A percentile compares a stretch with the other conserved stretches of the same genome.
These are phyloP conservation scores for Uloborus diversus DNA, from an alignment of 1,140 invertebrate species.

Conservation along the genomic window DNA sequence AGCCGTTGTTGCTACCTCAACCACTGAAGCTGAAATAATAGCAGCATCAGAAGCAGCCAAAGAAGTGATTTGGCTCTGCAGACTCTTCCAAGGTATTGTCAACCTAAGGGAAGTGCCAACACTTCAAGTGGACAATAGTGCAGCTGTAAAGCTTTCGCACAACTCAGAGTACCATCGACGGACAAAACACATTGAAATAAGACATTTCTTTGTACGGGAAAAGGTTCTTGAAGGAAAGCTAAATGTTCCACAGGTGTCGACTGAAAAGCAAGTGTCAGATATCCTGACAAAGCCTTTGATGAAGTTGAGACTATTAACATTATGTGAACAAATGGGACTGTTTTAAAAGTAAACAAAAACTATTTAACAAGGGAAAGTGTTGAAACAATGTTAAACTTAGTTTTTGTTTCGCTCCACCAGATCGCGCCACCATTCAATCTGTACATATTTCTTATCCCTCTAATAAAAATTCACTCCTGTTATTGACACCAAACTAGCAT, in stretches of 20 bases:
- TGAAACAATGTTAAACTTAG: no score
- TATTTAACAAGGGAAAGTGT: slow-evolving; percentile 7
- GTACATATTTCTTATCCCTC: no score
- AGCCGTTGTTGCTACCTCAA: slow-evolving; percentile 29
- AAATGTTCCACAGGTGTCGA: neutral
- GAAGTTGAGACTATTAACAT: neutral
- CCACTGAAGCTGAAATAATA: slow-evolving; percentile 41
- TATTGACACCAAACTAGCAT: no score
- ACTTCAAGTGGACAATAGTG: slow-evolving; percentile 61
- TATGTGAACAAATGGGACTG: slow-evolving; percentile 16
- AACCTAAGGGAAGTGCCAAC: neutral
- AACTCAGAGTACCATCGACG: slow-evolving; percentile 65
- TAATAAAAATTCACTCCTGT: no score
- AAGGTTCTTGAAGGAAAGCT: slow-evolving; percentile 53
- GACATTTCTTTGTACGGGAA: slow-evolving; percentile 64
- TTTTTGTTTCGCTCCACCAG: no score
- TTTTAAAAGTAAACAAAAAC: neutral
- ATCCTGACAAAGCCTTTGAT: slow-evolving; percentile 63
- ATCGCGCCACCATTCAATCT: no score
- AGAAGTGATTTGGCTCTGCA: slow-evolving; percentile 26
- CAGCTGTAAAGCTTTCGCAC: slow-evolving; percentile 61
- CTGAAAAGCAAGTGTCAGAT: slow-evolving; percentile 61
- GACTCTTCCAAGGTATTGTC: neutral
- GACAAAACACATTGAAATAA: slow-evolving; percentile 65
- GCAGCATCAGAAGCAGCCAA: slow-evolving; percentile 6